Evolutionary conservation across 1,140 invertebrate genomes (phyloP).

Genomic region (Brachystomella parvula): DNA sequence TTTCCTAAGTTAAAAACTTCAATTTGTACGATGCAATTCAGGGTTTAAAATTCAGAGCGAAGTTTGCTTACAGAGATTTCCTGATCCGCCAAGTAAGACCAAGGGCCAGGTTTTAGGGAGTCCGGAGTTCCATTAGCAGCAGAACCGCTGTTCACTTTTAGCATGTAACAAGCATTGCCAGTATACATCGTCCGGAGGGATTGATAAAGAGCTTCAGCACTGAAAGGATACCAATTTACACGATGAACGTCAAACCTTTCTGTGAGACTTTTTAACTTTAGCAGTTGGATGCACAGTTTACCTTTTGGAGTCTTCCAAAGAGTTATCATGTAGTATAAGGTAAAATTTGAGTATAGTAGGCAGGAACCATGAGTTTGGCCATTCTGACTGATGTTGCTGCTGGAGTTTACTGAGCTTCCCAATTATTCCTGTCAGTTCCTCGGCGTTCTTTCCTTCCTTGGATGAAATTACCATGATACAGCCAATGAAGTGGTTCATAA

Average conservation of each 20-base stretch:
- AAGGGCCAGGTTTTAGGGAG: conserved; percentile 47
- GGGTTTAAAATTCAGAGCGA: neutral
- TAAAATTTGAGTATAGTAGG: conserved; percentile 35
- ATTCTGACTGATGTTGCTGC: conserved; percentile 33
- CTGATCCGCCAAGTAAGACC: conserved; percentile 45
- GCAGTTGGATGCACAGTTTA: neutral
- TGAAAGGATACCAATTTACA: conserved; percentile 45
- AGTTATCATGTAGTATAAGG: conserved; percentile 36
- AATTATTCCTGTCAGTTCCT: conserved; percentile 26
- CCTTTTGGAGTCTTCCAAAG: conserved; percentile 53
- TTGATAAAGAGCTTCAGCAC: conserved; percentile 72
- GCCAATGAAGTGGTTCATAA: conserved; percentile 83
- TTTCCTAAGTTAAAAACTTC: conserved; percentile 39
- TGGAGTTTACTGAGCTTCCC: conserved; percentile 34
- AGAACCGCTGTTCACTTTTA: conserved; percentile 74
- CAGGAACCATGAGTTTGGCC: conserved; percentile 33
- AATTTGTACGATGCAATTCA: neutral
- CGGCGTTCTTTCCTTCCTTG: conserved; percentile 47
- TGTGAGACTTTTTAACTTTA: neutral
- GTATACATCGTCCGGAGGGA: conserved; percentile 77
- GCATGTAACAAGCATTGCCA: conserved; percentile 70
- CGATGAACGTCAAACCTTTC: too few relatives aligned
- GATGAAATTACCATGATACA: conserved; percentile 80
- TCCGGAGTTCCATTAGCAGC: conserved; percentile 59
- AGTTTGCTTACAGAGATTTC: conserved; percentile 11